Conservation (phyloP, 2,797 vertebrate species). For the Nyctibius grandis region DNA sequence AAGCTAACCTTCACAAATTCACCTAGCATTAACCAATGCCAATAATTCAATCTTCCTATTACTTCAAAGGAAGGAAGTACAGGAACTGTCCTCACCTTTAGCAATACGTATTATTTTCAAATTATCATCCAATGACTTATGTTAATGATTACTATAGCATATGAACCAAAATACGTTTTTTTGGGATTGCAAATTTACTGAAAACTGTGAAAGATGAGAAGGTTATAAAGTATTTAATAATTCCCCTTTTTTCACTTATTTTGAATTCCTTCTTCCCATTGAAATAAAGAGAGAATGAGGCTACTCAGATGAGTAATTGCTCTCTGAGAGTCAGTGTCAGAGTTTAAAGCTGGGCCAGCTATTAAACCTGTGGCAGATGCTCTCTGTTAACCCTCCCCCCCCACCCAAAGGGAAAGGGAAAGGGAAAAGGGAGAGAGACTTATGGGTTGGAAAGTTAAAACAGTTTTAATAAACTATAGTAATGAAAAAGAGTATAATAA, state of each 20-base stretch:
- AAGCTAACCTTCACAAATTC: neutral
- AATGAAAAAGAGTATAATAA: too few species aligned
- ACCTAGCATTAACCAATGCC: neutral
- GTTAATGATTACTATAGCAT: neutral
- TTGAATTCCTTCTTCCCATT: neutral
- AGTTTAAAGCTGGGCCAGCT: too few species aligned
- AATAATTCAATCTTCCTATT: neutral
- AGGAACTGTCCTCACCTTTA: neutral
- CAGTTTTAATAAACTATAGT: too few species aligned
- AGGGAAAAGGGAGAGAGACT: too few species aligned
- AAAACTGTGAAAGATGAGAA: neutral
- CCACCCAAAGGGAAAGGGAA: too few species aligned
- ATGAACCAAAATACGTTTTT: neutral
- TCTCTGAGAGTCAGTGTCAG: neutral
- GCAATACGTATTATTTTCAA: neutral
- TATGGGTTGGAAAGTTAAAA: too few species aligned
- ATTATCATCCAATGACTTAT: neutral
- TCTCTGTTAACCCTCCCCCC: too few species aligned
- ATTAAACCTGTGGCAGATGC: too few species aligned
- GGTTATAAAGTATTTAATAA: neutral
- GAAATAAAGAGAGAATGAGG: neutral
- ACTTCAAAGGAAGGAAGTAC: neutral
- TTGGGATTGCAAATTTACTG: neutral
- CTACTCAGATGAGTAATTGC: neutral
- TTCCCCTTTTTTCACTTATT: neutral